These are phyloP conservation scores for Eumeta japonica DNA, from an alignment of 1,140 invertebrate species.

Conservation along the genomic window DNA sequence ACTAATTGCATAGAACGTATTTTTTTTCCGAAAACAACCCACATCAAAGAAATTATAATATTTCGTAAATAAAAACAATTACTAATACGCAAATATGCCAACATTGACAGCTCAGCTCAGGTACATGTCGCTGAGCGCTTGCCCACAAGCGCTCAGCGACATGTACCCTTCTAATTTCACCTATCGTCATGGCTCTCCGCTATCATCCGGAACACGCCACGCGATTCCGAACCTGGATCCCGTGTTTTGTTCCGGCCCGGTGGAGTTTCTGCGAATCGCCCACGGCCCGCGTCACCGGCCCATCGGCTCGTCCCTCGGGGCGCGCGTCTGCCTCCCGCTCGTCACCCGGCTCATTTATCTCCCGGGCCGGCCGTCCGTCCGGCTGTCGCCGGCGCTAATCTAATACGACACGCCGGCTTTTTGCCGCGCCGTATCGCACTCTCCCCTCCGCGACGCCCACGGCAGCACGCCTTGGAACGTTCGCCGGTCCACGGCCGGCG, in stretches of 20 bases:
- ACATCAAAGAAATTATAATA: no score
- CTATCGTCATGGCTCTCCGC: conserved; percentile 3
- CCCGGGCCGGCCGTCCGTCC: conserved; percentile 34
- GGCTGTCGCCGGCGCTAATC: conserved; percentile 51
- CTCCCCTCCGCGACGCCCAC: no score
- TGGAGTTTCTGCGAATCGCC: no score
- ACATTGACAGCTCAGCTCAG: no score
- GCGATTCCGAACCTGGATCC: conserved; percentile 24
- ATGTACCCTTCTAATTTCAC: conserved; percentile 2
- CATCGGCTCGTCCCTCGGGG: no score
- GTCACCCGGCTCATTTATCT: conserved; percentile 54
- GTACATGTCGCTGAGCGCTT: no score
- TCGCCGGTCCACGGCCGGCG: no score
- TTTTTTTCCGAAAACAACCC: no score
- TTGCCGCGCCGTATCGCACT: conserved; percentile 43
- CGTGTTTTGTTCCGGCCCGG: conserved; percentile 6
- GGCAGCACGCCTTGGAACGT: conserved; percentile 37
- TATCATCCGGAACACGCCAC: conserved; percentile 10
- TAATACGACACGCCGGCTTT: conserved; percentile 53
- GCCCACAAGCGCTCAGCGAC: conserved; percentile 1
- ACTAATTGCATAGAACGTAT: no score
- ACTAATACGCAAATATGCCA: no score
- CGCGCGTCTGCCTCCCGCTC: conserved; percentile 35
- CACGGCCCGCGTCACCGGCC: no score
- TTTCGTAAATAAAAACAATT: no score